Evolutionary conservation across 2,888 invertebrate genomes (phyloP), one percentile per base, ranked within the genome.

Genomic region (Tetropium fuscum): DNA sequence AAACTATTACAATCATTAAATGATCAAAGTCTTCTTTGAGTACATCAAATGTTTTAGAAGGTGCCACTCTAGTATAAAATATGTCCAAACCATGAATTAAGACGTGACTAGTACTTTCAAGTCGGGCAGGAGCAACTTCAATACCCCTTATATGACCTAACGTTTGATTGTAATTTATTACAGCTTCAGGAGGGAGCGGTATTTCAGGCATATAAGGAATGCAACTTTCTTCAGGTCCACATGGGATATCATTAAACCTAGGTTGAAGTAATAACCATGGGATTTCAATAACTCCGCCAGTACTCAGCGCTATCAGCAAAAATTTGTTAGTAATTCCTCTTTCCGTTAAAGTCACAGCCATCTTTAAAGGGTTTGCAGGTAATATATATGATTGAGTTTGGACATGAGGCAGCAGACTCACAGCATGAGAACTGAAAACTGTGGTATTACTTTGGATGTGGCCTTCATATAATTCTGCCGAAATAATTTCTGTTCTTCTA

Each of bases 21-120:
- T 98, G 95, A 83, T 99, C 99, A 83, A 99, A 99, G 82, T 99
- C 99, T 80, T 99, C 98, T 78, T 99, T 99, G 36, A 99, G 85
- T 44, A 99, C 90, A 82, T 99, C 99, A 83, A 98, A 99, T 41
- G 97, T 98, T 81, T 97, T 98, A 5, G 98, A 98, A 3, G 99
- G 99, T 53, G 95, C 93, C 55, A 99, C 94, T 67, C 97, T 87
- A 0, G 98, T 98, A 84, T 95, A 98, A 85, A 96, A 99, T 57
- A 99, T 79, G 86, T 99, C 99, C 68, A 98, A 86, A 53, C 99
- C 99, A 74, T 97, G 93, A 58, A 93, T 92, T 66, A 99, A 89
- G 70, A 99, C 93, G 58, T 99, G 86, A 77, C 94, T 93, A 36
- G 98, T 99, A 75, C 98, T 98, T 85, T 99, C 99, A 53, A 99